phyloP scores from a whole-genome alignment of 2,797 vertebrate genomes.

The Peromyscus attwateri region DNA sequence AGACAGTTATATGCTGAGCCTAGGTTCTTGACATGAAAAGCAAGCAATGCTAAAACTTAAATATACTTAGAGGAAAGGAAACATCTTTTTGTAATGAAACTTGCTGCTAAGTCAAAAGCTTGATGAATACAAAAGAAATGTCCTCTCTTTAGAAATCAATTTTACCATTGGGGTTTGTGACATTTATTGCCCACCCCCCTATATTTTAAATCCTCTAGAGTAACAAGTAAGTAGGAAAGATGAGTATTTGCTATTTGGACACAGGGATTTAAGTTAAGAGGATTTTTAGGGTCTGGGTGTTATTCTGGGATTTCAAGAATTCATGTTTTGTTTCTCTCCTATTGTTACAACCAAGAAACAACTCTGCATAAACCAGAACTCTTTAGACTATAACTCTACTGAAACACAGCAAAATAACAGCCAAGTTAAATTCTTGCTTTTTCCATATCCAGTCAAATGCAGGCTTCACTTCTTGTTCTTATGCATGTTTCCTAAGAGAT shows the following conservation, averaged over 20 bases:
- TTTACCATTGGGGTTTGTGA: neutral
- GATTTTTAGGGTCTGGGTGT: neutral
- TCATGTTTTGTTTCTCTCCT: constrained; percentile 21
- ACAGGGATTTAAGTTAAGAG: neutral
- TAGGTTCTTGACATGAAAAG: neutral
- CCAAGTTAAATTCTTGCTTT: neutral
- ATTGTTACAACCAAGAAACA: constrained; percentile 26
- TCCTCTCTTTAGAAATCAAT: neutral
- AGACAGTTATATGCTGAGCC: neutral
- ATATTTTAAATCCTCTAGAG: constrained; percentile 40
- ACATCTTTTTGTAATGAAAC: constrained; percentile 47
- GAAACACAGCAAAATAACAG: constrained; percentile 24
- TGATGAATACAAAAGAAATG: constrained; percentile 36
- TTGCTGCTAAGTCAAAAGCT: neutral
- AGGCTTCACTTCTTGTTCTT: neutral
- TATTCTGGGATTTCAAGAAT: constrained; percentile 38
- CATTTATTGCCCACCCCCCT: neutral
- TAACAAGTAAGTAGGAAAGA: constrained; percentile 14
- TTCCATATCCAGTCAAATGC: neutral
- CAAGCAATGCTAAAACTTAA: neutral
- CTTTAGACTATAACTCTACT: constrained; percentile 12
- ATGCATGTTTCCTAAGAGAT: neutral
- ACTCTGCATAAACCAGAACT: neutral
- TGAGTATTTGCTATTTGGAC: neutral
- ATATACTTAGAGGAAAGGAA: constrained; percentile 35